Conservation (phyloP, 2,888 invertebrate species). For the Lagria hirta region DNA sequence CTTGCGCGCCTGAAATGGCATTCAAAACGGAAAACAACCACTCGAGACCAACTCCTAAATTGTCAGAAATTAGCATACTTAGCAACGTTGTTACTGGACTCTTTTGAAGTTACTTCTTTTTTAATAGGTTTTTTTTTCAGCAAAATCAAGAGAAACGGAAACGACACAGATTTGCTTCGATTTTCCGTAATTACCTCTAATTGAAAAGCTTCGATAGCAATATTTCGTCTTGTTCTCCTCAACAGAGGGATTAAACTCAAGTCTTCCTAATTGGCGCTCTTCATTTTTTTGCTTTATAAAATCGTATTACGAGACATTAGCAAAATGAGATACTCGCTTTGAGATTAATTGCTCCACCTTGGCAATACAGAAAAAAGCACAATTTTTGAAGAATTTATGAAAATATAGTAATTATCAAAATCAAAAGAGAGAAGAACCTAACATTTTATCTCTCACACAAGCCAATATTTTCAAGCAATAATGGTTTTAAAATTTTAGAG, state of each 20-base stretch:
- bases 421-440: no score
- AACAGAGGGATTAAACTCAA: constrained; percentile 30
- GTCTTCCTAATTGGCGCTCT: constrained; percentile 33
- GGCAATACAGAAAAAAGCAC: no score
- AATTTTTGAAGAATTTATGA: no score
- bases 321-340: constrained; percentile 18
- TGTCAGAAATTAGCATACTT: constrained; percentile 36
- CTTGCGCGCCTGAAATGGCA: constrained; percentile 32
- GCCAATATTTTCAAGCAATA: no score
- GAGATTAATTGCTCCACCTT: constrained; percentile 20
- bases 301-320: constrained; percentile 18
- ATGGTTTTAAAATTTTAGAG: no score
- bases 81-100: constrained; percentile 34
- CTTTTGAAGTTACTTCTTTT: constrained; percentile 34
- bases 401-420: no score
- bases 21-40: constrained; percentile 35
- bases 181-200: constrained; percentile 24
- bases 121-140: constrained; percentile 29
- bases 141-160: constrained; percentile 18
- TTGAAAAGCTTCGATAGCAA: constrained; percentile 21
- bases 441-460: no score
- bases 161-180: constrained; percentile 18
- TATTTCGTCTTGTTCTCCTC: constrained; percentile 17
- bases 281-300: constrained; percentile 23
- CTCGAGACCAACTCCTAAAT: constrained; percentile 36